Percentiles rank a stretch among this genome's conserved stretches.
phyloP scores from a whole-genome alignment of 2,113 vertebrate genomes.

The Alethe castanea region DNA sequence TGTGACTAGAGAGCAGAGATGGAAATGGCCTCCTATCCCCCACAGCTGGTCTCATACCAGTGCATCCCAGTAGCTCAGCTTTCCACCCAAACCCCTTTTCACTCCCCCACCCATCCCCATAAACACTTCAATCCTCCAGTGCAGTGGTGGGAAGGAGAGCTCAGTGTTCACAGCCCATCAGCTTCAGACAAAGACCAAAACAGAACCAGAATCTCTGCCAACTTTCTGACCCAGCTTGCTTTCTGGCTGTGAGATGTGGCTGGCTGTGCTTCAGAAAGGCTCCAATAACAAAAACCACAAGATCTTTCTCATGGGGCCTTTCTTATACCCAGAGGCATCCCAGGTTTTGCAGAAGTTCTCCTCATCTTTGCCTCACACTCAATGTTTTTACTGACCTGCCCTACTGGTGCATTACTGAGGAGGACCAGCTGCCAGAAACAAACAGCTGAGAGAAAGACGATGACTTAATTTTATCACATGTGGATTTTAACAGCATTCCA shows the following conservation, averaged over 20 bases:
- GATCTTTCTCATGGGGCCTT: background rate
- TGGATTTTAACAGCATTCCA: background rate
- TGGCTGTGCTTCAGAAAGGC: background rate
- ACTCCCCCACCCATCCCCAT: background rate
- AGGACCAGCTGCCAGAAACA: background rate
- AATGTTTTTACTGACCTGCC: background rate
- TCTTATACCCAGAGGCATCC: background rate
- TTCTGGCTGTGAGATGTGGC: background rate
- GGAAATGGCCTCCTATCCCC: rapidly evolving
- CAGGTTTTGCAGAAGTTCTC: background rate
- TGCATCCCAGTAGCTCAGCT: background rate
- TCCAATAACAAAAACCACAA: background rate
- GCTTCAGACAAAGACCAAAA: background rate
- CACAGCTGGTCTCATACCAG: background rate
- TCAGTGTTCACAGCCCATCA: background rate
- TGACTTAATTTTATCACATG: background rate
- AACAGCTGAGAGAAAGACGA: background rate
- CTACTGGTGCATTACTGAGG: background rate
- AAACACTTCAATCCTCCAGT: background rate
- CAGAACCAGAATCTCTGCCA: background rate
- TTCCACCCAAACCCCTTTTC: background rate
- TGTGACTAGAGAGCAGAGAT: background rate
- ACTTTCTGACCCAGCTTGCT: background rate
- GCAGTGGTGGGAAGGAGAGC: background rate
- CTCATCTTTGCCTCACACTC: background rate